Evolutionary conservation across 2,888 invertebrate genomes (phyloP).

Genomic region (Syrista parreyssii): DNA sequence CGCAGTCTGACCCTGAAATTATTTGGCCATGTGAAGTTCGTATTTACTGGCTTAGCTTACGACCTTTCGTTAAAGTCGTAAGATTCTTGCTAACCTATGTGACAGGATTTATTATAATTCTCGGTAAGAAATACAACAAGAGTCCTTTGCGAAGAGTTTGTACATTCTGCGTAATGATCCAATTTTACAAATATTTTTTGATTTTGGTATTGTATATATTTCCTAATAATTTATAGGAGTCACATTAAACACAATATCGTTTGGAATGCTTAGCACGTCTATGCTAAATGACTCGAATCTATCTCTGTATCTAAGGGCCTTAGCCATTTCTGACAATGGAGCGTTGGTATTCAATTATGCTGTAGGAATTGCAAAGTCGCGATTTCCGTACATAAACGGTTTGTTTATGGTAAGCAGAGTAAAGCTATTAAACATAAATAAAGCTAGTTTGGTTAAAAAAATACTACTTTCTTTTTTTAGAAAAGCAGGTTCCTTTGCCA

Average conservation of each 20-base stretch:
- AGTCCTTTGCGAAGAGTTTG: neutral
- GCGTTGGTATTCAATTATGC: constrained; percentile 59
- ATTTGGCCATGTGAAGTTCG: constrained; percentile 60
- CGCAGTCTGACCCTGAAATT: constrained; percentile 41
- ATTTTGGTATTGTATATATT: neutral
- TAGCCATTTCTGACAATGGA: constrained; percentile 60
- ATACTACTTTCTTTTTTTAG: constrained; percentile 25
- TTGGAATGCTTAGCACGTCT: constrained; percentile 52
- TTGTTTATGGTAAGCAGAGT: constrained; percentile 54
- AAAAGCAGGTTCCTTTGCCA: constrained; percentile 49
- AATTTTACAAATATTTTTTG: neutral
- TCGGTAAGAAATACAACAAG: constrained; percentile 47
- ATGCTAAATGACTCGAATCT: constrained; percentile 56
- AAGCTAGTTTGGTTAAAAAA: neutral
- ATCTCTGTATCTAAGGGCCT: constrained; percentile 57
- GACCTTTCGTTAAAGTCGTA: constrained; percentile 51
- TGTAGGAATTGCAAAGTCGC: constrained; percentile 55
- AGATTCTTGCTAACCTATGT: constrained; percentile 53
- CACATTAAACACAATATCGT: constrained; percentile 55
- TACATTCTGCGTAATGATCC: neutral
- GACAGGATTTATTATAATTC: constrained; percentile 53
- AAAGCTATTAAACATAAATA: neutral
- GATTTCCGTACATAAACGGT: constrained; percentile 47
- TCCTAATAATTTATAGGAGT: constrained; percentile 43
- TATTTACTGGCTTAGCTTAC: constrained; percentile 52